Evolutionary conservation across 37 sponge, comb jelly and placozoan species (phyloP).

Genomic region (Crambe crambe): DNA sequence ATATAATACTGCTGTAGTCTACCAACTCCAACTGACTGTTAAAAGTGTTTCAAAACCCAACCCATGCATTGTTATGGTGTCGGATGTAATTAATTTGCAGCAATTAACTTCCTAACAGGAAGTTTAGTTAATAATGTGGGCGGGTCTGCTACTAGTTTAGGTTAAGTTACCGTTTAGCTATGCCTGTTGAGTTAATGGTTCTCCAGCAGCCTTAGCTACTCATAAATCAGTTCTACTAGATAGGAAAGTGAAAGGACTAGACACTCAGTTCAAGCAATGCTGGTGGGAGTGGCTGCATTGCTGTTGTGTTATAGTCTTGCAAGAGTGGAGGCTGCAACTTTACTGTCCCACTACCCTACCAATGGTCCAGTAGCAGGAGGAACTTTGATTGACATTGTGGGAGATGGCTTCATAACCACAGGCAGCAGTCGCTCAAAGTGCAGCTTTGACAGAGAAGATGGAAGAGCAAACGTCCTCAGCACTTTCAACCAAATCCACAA

Average conservation of each 20-base stretch:
- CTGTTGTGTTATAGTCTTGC: background rate
- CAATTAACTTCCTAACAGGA: too few species aligned
- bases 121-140: too few species aligned
- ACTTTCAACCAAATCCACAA: background rate
- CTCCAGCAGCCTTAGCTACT: too few species aligned
- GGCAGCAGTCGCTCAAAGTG: conserved; percentile 19
- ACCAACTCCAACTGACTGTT: too few species aligned
- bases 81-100: too few species aligned
- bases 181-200: too few species aligned
- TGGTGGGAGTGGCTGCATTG: conserved; percentile 6
- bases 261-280: background rate
- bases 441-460: background rate
- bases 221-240: too few species aligned
- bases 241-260: background rate
- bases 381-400: conserved; percentile 29
- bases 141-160: too few species aligned
- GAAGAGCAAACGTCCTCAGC: background rate
- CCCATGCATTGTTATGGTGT: too few species aligned
- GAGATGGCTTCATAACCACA: conserved; percentile 35
- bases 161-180: too few species aligned
- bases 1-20: too few species aligned
- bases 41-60: too few species aligned
- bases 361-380: conserved; percentile 51
- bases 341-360: background rate
- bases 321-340: background rate